phyloP scores from a whole-genome alignment of 92 coral and sea anemone genomes.

The Isaurus tuberculatus region DNA sequence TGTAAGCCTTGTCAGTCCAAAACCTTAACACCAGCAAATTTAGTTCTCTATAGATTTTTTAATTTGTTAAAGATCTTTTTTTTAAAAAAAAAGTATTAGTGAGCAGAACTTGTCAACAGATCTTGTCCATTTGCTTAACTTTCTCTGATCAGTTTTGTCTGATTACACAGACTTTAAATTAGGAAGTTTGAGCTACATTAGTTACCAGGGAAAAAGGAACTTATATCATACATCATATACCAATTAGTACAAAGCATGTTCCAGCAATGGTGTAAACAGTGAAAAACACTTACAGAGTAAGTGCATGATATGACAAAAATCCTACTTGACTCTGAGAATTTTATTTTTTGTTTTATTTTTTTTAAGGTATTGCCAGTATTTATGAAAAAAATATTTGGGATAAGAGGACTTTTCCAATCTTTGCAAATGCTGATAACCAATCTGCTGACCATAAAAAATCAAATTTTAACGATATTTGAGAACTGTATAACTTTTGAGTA shows the following conservation, averaged over 20 bases:
- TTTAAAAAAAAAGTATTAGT: constrained; percentile 2
- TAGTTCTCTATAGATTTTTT: constrained; percentile 5
- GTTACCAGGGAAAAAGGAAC: not conserved
- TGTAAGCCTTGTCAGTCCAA: constrained; percentile 8
- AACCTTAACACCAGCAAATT: constrained; percentile 7
- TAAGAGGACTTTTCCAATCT: constrained; percentile 37
- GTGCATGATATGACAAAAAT: constrained; percentile 13
- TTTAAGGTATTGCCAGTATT: constrained; percentile 36
- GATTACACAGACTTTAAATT: constrained; percentile 8
- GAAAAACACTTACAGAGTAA: constrained; percentile 1
- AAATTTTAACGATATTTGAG: constrained; percentile 41
- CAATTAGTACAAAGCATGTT: constrained; percentile 5
- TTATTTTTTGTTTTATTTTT: constrained; percentile 6
- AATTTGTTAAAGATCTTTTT: constrained; percentile 1
- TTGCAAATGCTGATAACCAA: constrained; percentile 44
- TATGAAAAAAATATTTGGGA: constrained; percentile 26
- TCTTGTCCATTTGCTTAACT: constrained; percentile 7
- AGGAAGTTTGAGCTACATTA: constrained; percentile 1
- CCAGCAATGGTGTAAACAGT: constrained; percentile 13
- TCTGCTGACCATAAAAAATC: constrained; percentile 45
- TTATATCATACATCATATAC: not conserved
- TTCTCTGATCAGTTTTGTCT: constrained; percentile 10
- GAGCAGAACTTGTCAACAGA: constrained; percentile 7
- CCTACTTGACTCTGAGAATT: constrained; percentile 15
- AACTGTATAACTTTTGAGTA: constrained; percentile 46